Percentiles rank a stretch among this genome's conserved stretches.
These are phyloP conservation scores for Macaca mulatta DNA, from an alignment of 2,113 vertebrate species.

Conservation along the genomic window DNA sequence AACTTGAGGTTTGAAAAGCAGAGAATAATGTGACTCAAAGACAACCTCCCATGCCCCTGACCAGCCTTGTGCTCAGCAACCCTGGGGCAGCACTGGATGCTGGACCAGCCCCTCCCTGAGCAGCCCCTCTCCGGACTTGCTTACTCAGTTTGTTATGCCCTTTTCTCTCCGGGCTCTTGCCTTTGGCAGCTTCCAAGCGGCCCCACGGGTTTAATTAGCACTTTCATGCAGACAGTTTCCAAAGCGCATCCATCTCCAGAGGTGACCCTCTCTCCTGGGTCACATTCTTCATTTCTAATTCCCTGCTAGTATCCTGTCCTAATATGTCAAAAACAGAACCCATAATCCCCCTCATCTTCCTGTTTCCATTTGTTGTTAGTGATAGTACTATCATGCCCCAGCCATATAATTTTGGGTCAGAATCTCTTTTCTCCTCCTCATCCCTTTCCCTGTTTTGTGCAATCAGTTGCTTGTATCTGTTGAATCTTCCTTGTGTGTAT, in stretches of 20 bases:
- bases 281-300: slow-evolving; percentile 25
- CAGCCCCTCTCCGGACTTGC: too few species aligned
- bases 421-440: neutral
- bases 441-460: neutral
- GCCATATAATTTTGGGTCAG: neutral
- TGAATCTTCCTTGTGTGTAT: neutral
- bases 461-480: neutral
- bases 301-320: slow-evolving; percentile 11
- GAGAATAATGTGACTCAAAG: neutral
- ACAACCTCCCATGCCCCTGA: neutral
- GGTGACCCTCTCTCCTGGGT: slow-evolving; percentile 31
- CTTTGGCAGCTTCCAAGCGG: neutral
- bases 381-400: neutral
- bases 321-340: slow-evolving; percentile 31
- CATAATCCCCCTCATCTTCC: neutral
- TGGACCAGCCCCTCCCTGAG: neutral
- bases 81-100: neutral
- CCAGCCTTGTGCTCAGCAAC: neutral
- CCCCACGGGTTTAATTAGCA: slow-evolving; percentile 61
- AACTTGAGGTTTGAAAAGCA: neutral
- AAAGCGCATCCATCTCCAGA: slow-evolving; percentile 51
- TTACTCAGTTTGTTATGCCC: neutral
- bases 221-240: slow-evolving; percentile 23
- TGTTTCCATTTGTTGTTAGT: neutral
- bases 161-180: neutral